Conservation (phyloP, 1,140 invertebrate species). For the Cyrtorhinus lividipennis region DNA sequence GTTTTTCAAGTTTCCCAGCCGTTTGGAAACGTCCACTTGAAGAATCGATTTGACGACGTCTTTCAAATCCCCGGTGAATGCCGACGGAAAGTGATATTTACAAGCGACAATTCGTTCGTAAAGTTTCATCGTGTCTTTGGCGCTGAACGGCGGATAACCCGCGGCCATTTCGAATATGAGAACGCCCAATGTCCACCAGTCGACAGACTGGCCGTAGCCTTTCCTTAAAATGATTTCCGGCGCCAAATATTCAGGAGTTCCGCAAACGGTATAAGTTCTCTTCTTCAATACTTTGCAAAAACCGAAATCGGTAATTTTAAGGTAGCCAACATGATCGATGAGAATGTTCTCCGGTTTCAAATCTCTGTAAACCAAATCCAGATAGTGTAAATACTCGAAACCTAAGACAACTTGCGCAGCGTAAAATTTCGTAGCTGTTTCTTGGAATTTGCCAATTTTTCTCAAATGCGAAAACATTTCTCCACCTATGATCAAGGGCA, state of each 20-base stretch:
- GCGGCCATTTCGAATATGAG: slow-evolving; percentile 73
- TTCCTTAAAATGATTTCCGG: slow-evolving; percentile 90
- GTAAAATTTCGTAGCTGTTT: slow-evolving; percentile 75
- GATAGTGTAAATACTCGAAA: slow-evolving; percentile 85
- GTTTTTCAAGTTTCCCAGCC: slow-evolving; percentile 77
- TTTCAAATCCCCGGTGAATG: slow-evolving; percentile 58
- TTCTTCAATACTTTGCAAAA: slow-evolving; percentile 26
- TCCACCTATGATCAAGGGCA: slow-evolving; percentile 67
- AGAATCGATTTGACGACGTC: slow-evolving; percentile 79
- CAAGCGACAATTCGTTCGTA: slow-evolving; percentile 75
- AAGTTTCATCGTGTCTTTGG: slow-evolving; percentile 72
- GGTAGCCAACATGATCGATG: slow-evolving; percentile 66
- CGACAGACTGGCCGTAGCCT: slow-evolving; percentile 89
- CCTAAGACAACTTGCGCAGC: slow-evolving; percentile 81
- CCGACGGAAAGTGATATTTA: slow-evolving; percentile 52
- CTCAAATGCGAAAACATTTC: slow-evolving; percentile 70
- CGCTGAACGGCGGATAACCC: slow-evolving; percentile 70
- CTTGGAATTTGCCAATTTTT: slow-evolving; percentile 56
- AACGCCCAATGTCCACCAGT: slow-evolving; percentile 93
- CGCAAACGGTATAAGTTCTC: slow-evolving; percentile 88
- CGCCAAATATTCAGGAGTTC: slow-evolving; percentile 91
- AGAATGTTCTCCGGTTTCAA: slow-evolving; percentile 95
- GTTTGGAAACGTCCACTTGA: slow-evolving; percentile 69
- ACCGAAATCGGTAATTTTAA: slow-evolving; percentile 24
- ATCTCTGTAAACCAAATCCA: slow-evolving; percentile 83